A percentile compares a stretch with the other conserved stretches of the same genome.
Evolutionary conservation across 2,113 vertebrate genomes (phyloP).

Genomic region (Scortum barcoo): DNA sequence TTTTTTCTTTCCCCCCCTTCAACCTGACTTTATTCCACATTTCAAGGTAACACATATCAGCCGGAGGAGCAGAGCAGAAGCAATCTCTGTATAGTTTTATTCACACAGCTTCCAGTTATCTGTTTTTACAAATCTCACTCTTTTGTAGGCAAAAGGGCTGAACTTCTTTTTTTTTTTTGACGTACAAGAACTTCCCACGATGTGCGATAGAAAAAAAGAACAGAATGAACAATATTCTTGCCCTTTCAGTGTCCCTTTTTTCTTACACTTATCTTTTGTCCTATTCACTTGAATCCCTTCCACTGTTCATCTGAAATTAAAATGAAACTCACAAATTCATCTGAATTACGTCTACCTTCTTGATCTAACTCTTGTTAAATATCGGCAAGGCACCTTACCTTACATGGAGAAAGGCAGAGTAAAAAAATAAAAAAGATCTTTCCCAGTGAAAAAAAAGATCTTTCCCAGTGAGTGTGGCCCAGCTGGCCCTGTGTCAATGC

Average conservation of each 20-base stretch:
- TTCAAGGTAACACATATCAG: constrained; percentile 31
- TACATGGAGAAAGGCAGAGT: neutral
- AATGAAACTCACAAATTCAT: neutral
- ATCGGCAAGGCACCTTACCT: constrained; percentile 55
- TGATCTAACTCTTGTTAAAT: neutral
- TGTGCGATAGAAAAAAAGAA: constrained; percentile 25
- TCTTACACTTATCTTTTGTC: neutral
- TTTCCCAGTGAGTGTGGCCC: neutral
- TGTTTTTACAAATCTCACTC: constrained; percentile 42
- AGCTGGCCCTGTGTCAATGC: neutral
- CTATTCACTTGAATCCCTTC: neutral
- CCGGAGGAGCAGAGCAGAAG: constrained; percentile 23
- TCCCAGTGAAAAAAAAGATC: constrained; percentile 5
- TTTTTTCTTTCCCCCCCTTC: neutral
- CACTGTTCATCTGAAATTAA: neutral
- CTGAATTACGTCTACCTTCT: neutral
- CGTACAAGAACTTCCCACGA: neutral
- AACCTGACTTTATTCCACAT: constrained; percentile 26
- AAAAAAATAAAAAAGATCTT: constrained; percentile 10
- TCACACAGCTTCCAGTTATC: constrained; percentile 37
- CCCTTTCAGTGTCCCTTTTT: neutral
- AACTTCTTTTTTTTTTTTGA: constrained; percentile 12
- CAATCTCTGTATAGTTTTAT: constrained; percentile 17
- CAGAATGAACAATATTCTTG: neutral
- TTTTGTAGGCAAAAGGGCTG: constrained; percentile 7